A percentile compares a stretch with the other conserved stretches of the same genome.
Conservation (phyloP, 1,140 invertebrate species). For the Stegodyphus dumicola region DNA sequence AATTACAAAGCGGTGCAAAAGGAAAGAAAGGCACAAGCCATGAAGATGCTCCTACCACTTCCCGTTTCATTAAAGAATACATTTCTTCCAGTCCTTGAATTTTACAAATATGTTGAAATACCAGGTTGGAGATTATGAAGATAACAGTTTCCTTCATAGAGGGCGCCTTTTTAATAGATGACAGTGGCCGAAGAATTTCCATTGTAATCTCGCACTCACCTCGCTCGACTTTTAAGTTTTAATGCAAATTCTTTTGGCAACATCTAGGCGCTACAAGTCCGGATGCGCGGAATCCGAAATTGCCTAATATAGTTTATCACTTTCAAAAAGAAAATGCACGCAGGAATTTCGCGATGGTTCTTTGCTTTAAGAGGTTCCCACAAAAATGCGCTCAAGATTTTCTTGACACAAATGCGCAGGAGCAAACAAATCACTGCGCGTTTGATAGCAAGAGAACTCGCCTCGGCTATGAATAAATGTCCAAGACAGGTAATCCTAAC, state of each 20-base stretch:
- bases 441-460: not conserved
- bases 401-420: not conserved
- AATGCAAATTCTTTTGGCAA: slow-evolving; percentile 58
- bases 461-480: not conserved
- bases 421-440: not conserved
- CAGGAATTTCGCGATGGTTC: slow-evolving; percentile 6
- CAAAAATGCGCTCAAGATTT: not conserved
- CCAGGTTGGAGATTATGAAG: slow-evolving; percentile 16
- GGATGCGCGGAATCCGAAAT: slow-evolving; percentile 25
- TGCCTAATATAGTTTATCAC: slow-evolving; percentile 52
- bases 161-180: slow-evolving; percentile 37
- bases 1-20: no score
- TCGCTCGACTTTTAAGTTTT: slow-evolving; percentile 43
- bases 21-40: no score
- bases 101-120: slow-evolving; percentile 29
- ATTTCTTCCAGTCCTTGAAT: slow-evolving; percentile 9
- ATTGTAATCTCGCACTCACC: slow-evolving; percentile 16
- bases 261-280: not conserved
- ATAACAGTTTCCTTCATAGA: not conserved
- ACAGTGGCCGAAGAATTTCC: slow-evolving; percentile 36
- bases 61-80: not conserved
- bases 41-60: not conserved
- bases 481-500: no score
- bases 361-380: not conserved
- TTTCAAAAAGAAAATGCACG: slow-evolving; percentile 24